phyloP scores from a whole-genome alignment of 2,113 vertebrate species.

The Mobula hypostoma region DNA sequence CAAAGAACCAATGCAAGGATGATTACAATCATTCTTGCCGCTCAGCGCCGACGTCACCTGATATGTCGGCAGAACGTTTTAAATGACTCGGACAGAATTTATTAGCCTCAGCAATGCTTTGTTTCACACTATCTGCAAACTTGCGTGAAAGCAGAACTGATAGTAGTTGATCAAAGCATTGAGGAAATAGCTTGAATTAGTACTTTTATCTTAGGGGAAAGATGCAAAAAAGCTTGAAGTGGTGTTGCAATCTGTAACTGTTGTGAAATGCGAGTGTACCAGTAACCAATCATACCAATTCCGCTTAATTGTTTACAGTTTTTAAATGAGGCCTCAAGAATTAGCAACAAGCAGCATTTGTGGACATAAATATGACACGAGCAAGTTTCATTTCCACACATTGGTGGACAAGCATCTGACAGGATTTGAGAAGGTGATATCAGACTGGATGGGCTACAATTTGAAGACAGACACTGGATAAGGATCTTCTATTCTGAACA shows the following conservation, averaged over 20 bases:
- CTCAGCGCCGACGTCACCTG: too few species aligned
- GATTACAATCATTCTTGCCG: too few species aligned
- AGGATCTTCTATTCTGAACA: too few species aligned
- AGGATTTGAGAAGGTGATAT: too few species aligned
- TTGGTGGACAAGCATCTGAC: background rate
- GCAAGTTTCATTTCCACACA: background rate
- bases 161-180: background rate
- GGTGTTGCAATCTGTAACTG: background rate
- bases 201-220: background rate
- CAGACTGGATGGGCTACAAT: too few species aligned
- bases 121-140: background rate
- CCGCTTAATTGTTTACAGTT: slow-evolving; percentile 28
- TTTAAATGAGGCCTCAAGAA: background rate
- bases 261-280: background rate
- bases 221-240: background rate
- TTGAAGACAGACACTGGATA: too few species aligned
- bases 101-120: background rate
- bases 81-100: too few species aligned
- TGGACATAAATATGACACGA: background rate
- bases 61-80: too few species aligned
- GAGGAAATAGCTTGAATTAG: background rate
- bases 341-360: background rate
- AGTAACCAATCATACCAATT: background rate
- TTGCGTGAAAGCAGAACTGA: background rate
- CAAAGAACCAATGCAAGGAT: too few species aligned